Evolutionary conservation across 1,140 invertebrate genomes (phyloP), one percentile per base, ranked within the genome.

Genomic region (Portunus trituberculatus): DNA sequence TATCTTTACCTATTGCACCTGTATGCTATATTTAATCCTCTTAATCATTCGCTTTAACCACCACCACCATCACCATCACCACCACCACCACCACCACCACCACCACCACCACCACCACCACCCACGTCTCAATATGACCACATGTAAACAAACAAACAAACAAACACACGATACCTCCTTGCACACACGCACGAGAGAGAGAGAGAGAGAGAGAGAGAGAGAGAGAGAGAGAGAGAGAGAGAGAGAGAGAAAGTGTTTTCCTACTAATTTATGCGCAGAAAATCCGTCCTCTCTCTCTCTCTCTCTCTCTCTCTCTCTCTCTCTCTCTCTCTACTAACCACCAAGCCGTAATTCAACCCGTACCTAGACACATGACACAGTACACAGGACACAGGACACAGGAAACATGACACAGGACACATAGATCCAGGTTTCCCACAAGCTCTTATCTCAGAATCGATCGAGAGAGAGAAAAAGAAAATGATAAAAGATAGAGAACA

Each of bases 271-370:
- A 39, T 39, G 39, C 1, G 39, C 16, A 59, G 52, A 14, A 59
- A 59, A 12, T 59, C 52, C 12, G 3, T 59, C 52, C 52, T 59
- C 52, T 59, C 52, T 59, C 52, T 59, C 52, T 20, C 52, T 59
- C 16, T 59, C 52, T 59, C 52, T n/a, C 67, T 76, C 67, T 76
- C 67, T 76, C 67, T 76, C 67, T 76, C 67, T 76, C 67, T 76
- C 67, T 76, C 67, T 76, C 67, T 76, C 67, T 25, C 12, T 12
- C 52, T 2, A 10, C 52, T 20, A 59, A 59, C 52, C 10, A 59
- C 3, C 52, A 20, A 0, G 52, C 67, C 2, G 20, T 76, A 76
- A 76, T 76, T 1, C 20, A n/a, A 76, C 12, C 67, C 67, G 67
- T 76, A 25, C 67, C 67, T 76, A 76, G n/a, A 20, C 67, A 8